A percentile compares a stretch with the other conserved stretches of the same genome.
These are phyloP conservation scores for Pipa parva DNA, from an alignment of 2,113 vertebrate genomes.

Conservation along the genomic window DNA sequence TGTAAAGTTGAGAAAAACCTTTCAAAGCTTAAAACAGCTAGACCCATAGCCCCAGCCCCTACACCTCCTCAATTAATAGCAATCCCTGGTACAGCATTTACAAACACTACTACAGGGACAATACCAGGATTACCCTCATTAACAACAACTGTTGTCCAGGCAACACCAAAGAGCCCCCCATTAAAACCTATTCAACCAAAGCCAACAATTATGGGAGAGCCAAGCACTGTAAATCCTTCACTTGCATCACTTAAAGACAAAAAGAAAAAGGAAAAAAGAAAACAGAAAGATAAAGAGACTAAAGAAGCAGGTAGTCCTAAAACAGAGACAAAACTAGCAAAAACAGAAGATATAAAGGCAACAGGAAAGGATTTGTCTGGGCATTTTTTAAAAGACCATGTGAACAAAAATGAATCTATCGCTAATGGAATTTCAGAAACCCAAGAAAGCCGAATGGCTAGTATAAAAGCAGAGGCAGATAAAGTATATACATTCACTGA, in stretches of 20 bases:
- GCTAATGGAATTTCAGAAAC: constrained; percentile 80
- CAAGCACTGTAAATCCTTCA: constrained; percentile 80
- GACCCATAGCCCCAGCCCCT: constrained; percentile 85
- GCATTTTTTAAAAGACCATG: constrained; percentile 94
- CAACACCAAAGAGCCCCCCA: constrained; percentile 85
- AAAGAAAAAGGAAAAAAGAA: constrained; percentile 92
- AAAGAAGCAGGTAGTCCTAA: constrained; percentile 80
- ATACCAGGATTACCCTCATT: constrained; percentile 75
- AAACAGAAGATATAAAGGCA: constrained; percentile 81
- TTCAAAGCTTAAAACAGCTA: constrained; percentile 84
- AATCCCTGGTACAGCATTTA: constrained; percentile 82
- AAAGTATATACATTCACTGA: constrained; percentile 98
- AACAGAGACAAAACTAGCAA: constrained; percentile 72
- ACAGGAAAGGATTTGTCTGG: constrained; percentile 79
- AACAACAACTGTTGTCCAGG: constrained; percentile 79
- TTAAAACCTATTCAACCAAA: constrained; percentile 97
- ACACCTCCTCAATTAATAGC: constrained; percentile 92
- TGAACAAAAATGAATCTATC: constrained; percentile 84
- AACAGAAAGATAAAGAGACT: constrained; percentile 87
- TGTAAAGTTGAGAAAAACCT: constrained; percentile 86
- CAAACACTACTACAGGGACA: constrained; percentile 70
- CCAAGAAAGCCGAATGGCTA: constrained; percentile 95
- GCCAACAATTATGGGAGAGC: constrained; percentile 86
- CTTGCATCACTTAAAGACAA: constrained; percentile 85
- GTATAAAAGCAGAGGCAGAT: constrained; percentile 94